Conservation (phyloP, 2,113 vertebrate species). For the Oryzias celebensis region DNA sequence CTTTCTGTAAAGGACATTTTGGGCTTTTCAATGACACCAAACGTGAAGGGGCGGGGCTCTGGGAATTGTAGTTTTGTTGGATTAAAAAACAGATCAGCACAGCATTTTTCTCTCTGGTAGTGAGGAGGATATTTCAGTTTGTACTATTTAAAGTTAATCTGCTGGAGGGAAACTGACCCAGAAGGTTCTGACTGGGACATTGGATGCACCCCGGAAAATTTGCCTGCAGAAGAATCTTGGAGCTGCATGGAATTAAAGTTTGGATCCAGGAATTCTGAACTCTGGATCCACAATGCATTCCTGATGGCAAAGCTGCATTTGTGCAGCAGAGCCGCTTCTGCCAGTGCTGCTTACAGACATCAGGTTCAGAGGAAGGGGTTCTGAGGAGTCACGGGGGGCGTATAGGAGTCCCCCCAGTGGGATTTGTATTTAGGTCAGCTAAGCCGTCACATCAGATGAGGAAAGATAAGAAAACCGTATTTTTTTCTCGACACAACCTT, state of each 20-base stretch:
- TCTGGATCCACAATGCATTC: constrained; percentile 69
- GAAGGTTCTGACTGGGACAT: constrained; percentile 36
- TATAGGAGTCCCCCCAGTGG: constrained; percentile 21
- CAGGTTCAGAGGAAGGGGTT: constrained; percentile 56
- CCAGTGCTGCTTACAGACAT: constrained; percentile 53
- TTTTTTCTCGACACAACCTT: too few relatives aligned
- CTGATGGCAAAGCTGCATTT: constrained; percentile 52
- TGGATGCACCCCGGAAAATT: constrained; percentile 69
- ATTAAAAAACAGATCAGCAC: too few relatives aligned
- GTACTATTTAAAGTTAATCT: too few relatives aligned
- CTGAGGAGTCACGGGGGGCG: constrained; percentile 36
- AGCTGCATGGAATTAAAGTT: constrained; percentile 52
- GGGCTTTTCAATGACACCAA: too few relatives aligned
- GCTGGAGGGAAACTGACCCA: constrained; percentile 41
- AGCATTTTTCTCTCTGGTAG: too few relatives aligned
- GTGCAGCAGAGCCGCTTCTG: constrained; percentile 65
- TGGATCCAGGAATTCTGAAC: constrained; percentile 51
- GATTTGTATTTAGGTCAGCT: constrained; percentile 57
- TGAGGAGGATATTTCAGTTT: too few relatives aligned
- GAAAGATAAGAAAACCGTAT: neutral
- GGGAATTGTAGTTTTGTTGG: too few relatives aligned
- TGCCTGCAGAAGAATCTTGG: constrained; percentile 65
- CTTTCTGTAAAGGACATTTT: too few relatives aligned
- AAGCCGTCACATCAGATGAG: constrained; percentile 47
- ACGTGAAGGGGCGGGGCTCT: too few relatives aligned